Evolutionary conservation across 1,140 invertebrate species (phyloP), one percentile per base, ranked within the genome.

Genomic region (Lerema accius): DNA sequence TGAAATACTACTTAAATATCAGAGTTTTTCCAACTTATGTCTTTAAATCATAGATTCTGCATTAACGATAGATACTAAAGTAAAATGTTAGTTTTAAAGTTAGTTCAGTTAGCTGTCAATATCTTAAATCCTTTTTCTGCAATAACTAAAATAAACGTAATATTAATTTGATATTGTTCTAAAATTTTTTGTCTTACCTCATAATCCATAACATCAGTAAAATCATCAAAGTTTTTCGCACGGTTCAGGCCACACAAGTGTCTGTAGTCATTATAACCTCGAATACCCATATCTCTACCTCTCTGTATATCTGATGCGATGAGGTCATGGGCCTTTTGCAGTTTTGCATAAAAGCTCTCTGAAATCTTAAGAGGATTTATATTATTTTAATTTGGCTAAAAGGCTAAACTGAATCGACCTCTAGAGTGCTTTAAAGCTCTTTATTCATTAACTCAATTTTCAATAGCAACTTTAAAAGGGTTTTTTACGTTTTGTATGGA

Each of bases 261-360:
- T 13, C 97, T 88, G 84, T 96, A 98, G 48, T 94, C 92, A 75
- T 95, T 95, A 76, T 98, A 99, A 0, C 95, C 93, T 1, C 96
- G 94, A 16, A 99, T 86, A 10, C 97, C 98, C 79, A 98, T 96
- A 86, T 98, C 97, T 63, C 98, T 92, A 1, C 97, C 96, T 69
- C 97, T 92, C 82, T 96, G 92, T 58, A 96, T 93, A 69, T 95
- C 94, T 53, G 95, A 92, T 60, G 95, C 95, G 3, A 95, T 76
- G 5, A 92, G 73, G 65, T 95, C 94, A 13, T 98, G 91, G 14
- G 97, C 95, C 1, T 63, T 70, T 68, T 77, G 77, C 7, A 80
- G 45, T 37, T 69, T 46, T 11, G 63, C 69, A 48, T 65, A 81
- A 50, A 73, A 77, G 28, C 71, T 74, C 59, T 84, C 78, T 15